Evolutionary conservation across 2,888 invertebrate genomes (phyloP).

Genomic region (Idaea aversata): DNA sequence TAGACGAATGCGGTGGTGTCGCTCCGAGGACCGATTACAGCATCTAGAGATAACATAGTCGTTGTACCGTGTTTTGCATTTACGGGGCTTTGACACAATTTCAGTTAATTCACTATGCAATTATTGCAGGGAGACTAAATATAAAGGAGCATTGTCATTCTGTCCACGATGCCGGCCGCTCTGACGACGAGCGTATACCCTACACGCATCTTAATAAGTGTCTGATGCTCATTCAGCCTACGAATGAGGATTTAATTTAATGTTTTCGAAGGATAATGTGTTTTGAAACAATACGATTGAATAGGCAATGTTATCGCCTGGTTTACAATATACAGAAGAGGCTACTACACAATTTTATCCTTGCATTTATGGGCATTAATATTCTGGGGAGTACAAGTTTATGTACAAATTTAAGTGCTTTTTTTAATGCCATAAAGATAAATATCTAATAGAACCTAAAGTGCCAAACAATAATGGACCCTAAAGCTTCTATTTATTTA

Average conservation of each 20-base stretch:
- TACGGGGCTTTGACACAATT: slow-evolving; percentile 56
- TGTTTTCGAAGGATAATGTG: slow-evolving; percentile 54
- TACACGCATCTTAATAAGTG: slow-evolving; percentile 68
- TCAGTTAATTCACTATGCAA: slow-evolving; percentile 55
- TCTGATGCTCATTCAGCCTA: slow-evolving; percentile 56
- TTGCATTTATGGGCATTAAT: slow-evolving; percentile 19
- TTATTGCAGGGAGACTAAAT: slow-evolving; percentile 65
- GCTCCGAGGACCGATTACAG: slow-evolving; percentile 41
- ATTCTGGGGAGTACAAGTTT: slow-evolving; percentile 21
- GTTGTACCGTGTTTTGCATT: slow-evolving; percentile 31
- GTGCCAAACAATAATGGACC: slow-evolving; percentile 7
- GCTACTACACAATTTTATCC: slow-evolving; percentile 18
- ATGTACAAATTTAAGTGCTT: slow-evolving; percentile 18
- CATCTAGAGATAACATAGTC: slow-evolving; percentile 37
- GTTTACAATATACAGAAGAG: slow-evolving; percentile 24
- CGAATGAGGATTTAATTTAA: slow-evolving; percentile 65
- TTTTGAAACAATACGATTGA: slow-evolving; percentile 52
- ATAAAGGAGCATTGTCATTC: slow-evolving; percentile 70
- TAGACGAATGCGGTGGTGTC: slow-evolving; percentile 41
- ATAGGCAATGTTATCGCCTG: slow-evolving; percentile 20
- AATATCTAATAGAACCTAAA: not conserved
- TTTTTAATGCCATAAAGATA: slow-evolving; percentile 9
- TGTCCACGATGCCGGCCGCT: slow-evolving; percentile 43
- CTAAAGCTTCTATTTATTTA: slow-evolving; percentile 5
- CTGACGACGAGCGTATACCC: slow-evolving; percentile 49